phyloP scores from a whole-genome alignment of 2,113 vertebrate genomes.

The Myotis yumanensis region DNA sequence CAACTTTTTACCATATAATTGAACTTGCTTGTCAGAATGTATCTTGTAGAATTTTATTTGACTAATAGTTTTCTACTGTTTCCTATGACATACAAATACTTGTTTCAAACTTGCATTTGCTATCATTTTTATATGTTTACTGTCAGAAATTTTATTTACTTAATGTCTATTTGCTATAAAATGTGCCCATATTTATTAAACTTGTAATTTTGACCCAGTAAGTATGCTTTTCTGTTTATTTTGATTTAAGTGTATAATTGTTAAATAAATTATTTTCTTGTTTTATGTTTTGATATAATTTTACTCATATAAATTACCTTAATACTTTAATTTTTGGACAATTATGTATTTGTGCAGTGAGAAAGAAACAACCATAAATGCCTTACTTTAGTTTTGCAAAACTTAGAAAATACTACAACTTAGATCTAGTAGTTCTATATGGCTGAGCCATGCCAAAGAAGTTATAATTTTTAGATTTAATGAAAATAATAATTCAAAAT shows the following conservation, averaged over 20 bases:
- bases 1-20: neutral
- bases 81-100: neutral
- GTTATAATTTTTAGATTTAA: neutral
- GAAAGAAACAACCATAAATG: neutral
- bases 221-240: neutral
- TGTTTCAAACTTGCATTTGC: neutral
- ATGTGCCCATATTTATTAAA: neutral
- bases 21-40: neutral
- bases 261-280: neutral
- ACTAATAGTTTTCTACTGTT: neutral
- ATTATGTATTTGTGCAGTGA: neutral
- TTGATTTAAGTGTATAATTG: neutral
- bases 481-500: neutral
- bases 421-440: neutral
- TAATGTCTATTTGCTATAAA: too few species aligned
- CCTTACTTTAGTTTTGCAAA: neutral
- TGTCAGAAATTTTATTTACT: neutral
- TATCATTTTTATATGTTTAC: neutral
- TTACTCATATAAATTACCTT: neutral
- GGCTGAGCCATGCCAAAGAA: neutral
- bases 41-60: neutral
- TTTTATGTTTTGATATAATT: neutral
- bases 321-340: neutral
- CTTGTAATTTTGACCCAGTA: neutral
- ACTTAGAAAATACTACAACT: neutral